phyloP scores from a whole-genome alignment of 2,888 invertebrate species.

The Melitaea athalia region DNA sequence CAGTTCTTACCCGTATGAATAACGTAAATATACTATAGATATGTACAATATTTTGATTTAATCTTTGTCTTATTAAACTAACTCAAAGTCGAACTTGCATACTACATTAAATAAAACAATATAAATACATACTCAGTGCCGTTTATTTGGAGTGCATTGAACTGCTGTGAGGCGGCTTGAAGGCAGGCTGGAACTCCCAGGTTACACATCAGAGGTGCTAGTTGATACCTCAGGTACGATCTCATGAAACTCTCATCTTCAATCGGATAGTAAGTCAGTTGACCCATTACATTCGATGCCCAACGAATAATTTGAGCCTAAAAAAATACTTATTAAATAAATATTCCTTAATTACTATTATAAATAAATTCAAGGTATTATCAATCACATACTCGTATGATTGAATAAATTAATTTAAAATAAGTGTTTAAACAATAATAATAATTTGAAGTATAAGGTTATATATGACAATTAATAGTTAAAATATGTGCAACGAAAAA shows the following conservation, averaged over 20 bases:
- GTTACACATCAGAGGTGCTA: slow-evolving; percentile 64
- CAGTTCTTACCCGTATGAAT: no score
- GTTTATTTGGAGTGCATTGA: slow-evolving; percentile 44
- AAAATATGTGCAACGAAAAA: not conserved
- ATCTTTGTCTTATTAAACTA: no score
- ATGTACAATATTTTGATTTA: no score
- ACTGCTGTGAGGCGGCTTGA: slow-evolving; percentile 52
- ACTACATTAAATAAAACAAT: not conserved
- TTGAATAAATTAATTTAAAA: no score
- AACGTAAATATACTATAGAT: no score
- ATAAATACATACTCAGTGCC: slow-evolving; percentile 50
- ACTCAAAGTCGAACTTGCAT: no score
- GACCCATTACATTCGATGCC: slow-evolving; percentile 53
- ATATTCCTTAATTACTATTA: not conserved
- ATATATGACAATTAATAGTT: no score
- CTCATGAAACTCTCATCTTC: slow-evolving; percentile 61
- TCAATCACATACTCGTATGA: no score
- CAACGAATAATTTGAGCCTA: slow-evolving; percentile 56
- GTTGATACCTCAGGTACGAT: slow-evolving; percentile 64
- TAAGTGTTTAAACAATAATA: no score
- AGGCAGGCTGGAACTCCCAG: slow-evolving; percentile 53
- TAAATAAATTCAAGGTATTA: no score
- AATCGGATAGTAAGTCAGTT: slow-evolving; percentile 53
- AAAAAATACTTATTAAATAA: slow-evolving; percentile 4
- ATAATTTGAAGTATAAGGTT: no score